phyloP scores from a whole-genome alignment of 1,140 invertebrate species.

The Chironomus striatipennis region DNA sequence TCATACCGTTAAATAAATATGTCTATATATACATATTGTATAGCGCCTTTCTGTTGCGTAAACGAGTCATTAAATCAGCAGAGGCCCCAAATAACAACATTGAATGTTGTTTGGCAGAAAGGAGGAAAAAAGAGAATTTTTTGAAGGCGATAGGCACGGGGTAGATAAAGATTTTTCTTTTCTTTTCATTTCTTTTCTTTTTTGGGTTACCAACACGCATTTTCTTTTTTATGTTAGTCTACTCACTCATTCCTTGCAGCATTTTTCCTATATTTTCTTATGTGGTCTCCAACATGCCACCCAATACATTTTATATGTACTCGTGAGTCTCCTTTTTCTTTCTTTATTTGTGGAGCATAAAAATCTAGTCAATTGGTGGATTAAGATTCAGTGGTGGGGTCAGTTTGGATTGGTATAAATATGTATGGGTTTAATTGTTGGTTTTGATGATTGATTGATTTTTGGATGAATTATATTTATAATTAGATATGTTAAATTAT shows the following conservation, averaged over 20 bases:
- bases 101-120: not conserved
- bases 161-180: not conserved
- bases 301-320: not conserved
- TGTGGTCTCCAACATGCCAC: not conserved
- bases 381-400: too few species aligned
- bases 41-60: not conserved
- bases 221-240: not conserved
- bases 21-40: not conserved
- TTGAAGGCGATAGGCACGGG: not conserved
- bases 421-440: too few species aligned
- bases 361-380: too few species aligned
- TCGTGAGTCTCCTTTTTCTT: too few species aligned
- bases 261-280: not conserved
- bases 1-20: too few species aligned
- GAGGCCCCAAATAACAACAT: not conserved
- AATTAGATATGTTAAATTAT: too few species aligned
- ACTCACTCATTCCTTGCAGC: not conserved
- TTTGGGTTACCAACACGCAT: not conserved
- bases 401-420: too few species aligned
- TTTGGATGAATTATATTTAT: too few species aligned
- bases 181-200: not conserved
- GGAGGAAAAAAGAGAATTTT: not conserved
- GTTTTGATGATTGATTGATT: too few species aligned
- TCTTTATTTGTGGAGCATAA: too few species aligned
- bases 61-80: slow-evolving; percentile 2